A percentile compares a stretch with the other conserved stretches of the same genome.
Conservation (phyloP, 2,797 vertebrate genomes). For the Carcharodon carcharias region DNA sequence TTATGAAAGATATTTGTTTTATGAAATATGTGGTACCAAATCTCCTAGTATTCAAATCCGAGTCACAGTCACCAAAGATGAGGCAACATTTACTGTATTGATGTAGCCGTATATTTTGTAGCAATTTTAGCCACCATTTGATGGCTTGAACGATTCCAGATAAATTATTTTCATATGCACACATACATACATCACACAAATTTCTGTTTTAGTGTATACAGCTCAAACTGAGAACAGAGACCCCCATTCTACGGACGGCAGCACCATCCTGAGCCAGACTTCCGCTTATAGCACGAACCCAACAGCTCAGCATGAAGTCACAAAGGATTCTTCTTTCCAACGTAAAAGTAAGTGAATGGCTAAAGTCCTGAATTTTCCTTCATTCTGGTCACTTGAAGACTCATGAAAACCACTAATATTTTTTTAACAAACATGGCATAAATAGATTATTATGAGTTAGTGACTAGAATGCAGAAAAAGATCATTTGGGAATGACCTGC, state of each 20-base stretch:
- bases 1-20: background rate
- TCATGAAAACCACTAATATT: background rate
- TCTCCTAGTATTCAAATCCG: background rate
- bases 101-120: background rate
- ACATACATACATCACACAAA: constrained; percentile 4
- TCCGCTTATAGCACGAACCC: background rate
- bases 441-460: background rate
- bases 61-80: background rate
- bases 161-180: background rate
- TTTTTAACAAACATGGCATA: background rate
- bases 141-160: background rate
- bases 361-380: constrained; percentile 5
- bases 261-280: constrained; percentile 26
- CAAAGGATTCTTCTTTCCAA: constrained; percentile 15
- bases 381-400: background rate
- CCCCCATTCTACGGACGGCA: background rate
- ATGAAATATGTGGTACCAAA: background rate
- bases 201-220: constrained; percentile 1
- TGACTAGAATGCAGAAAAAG: constrained; percentile 18
- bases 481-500: constrained; percentile 25
- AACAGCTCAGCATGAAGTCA: constrained; percentile 8
- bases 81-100: background rate
- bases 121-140: background rate
- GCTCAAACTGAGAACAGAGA: constrained; percentile 13
- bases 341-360: constrained; percentile 14